Evolutionary conservation across 2,113 vertebrate genomes (phyloP).

Genomic region (Podocnemis expansa): DNA sequence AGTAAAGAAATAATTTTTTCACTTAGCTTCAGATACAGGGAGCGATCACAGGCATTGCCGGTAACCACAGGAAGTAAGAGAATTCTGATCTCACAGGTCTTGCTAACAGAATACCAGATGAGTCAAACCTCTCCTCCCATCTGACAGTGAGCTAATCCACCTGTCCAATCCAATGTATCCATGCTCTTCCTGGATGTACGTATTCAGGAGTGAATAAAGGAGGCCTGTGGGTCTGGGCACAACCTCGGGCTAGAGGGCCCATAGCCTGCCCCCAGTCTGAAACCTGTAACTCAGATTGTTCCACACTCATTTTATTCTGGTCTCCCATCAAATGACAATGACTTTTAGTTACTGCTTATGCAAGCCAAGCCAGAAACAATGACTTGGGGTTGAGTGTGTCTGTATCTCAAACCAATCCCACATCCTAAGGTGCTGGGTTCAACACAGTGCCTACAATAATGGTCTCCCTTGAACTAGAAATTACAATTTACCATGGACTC

Average conservation of each 20-base stretch:
- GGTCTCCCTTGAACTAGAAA: rapidly evolving
- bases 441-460: background rate
- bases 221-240: background rate
- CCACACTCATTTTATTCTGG: background rate
- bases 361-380: background rate
- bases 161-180: background rate
- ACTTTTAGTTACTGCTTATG: rapidly evolving
- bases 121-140: background rate
- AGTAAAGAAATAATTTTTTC: background rate
- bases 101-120: background rate
- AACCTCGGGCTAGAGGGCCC: background rate
- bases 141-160: background rate
- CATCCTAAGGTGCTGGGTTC: background rate
- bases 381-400: background rate
- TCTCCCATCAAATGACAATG: background rate
- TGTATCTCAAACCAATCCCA: background rate
- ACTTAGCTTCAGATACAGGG: background rate
- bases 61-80: background rate
- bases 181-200: background rate
- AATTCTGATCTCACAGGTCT: background rate
- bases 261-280: background rate
- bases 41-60: background rate
- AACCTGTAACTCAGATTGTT: background rate
- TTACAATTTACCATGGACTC: constrained; percentile 85
- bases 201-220: background rate